Conservation (phyloP, 2,888 invertebrate species). For the Protodeltote pygarga region DNA sequence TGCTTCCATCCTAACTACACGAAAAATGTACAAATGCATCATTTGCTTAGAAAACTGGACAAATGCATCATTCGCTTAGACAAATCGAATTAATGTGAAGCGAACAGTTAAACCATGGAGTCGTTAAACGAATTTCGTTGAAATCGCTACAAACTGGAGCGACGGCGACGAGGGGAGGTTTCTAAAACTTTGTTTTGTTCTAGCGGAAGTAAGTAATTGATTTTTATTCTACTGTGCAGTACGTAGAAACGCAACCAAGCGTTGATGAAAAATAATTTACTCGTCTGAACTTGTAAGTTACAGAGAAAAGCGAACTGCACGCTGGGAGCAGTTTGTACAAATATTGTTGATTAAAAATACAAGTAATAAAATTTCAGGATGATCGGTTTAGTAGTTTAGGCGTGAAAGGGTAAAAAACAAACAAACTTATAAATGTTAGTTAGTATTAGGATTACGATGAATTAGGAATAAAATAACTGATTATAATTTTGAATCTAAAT, state of each 20-base stretch:
- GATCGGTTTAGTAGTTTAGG: too few relatives aligned
- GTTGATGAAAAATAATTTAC: constrained; percentile 83
- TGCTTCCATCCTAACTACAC: background rate
- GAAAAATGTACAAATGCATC: constrained; percentile 12
- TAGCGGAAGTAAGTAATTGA: constrained; percentile 74
- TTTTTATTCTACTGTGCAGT: constrained; percentile 77
- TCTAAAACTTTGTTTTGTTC: constrained; percentile 71
- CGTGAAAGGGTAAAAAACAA: too few relatives aligned
- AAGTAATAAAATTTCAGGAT: too few relatives aligned
- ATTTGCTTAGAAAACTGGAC: constrained; percentile 6
- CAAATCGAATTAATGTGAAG: constrained; percentile 46
- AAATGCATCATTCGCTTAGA: constrained; percentile 30
- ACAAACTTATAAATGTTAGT: too few relatives aligned
- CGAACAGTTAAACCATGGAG: constrained; percentile 44
- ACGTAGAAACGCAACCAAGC: constrained; percentile 72
- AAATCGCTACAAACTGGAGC: constrained; percentile 60
- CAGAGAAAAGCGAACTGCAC: constrained; percentile 56
- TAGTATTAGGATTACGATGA: too few relatives aligned
- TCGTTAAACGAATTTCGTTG: constrained; percentile 55
- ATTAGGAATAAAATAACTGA: too few relatives aligned
- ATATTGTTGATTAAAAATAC: constrained; percentile 68
- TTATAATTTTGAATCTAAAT: too few relatives aligned
- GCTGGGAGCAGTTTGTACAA: constrained; percentile 52
- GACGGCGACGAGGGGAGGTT: constrained; percentile 56
- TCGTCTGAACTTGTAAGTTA: constrained; percentile 72